Base-by-base conservation (phyloP, 2,113 vertebrate genomes). In the Mola mola region DNA sequence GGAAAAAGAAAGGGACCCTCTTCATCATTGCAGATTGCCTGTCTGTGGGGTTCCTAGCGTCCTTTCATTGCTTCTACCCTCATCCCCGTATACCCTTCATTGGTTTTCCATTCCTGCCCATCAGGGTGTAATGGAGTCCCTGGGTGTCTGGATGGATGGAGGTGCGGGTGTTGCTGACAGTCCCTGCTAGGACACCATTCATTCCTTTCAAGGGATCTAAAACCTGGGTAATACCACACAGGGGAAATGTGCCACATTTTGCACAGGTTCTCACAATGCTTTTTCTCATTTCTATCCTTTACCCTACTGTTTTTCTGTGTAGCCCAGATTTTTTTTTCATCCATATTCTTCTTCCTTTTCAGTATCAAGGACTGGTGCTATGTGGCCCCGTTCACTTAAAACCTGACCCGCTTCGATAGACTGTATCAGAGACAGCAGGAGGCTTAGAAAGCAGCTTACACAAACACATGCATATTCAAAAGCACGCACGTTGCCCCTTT, bases 1-100 rank as follows among this genome's bases (percentile, higher is more conserved):
- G 75, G 37, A 53, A 60, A 40, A 59, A 19, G 55, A 56, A 70
- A 51, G 44, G 63, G 38, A 69, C 78, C 75, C 86, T 88, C 87
- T 92, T 89, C 79, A 90, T 91, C 91, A 91, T 79, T 66, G 78
- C 82, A 90, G 90, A 90, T 88, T 91, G 90, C 89, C 80, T 92
- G 90, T 90, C 91, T 80, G 43, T 53, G 66, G 13, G 28, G 56
- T 63, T 75, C 70, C 62, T 42, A 73, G 34, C 15, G 29, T 59
- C 78, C 76, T 81, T 86, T 79, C 78, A 75, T 83, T 56, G 64
- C 66, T 52, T 72, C 64, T 60, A 50, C 50, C 46, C 31, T 79
- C 33, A 42, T 70, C 75, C 79, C 79, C 72, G 62, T 78, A 87
- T 59, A 11, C 66, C 75, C 81, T 75, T 66, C 53, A 88, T 87